Evolutionary conservation across 2,888 invertebrate species (phyloP), one percentile per base, ranked within the genome.

Genomic region (Melipona beecheii): DNA sequence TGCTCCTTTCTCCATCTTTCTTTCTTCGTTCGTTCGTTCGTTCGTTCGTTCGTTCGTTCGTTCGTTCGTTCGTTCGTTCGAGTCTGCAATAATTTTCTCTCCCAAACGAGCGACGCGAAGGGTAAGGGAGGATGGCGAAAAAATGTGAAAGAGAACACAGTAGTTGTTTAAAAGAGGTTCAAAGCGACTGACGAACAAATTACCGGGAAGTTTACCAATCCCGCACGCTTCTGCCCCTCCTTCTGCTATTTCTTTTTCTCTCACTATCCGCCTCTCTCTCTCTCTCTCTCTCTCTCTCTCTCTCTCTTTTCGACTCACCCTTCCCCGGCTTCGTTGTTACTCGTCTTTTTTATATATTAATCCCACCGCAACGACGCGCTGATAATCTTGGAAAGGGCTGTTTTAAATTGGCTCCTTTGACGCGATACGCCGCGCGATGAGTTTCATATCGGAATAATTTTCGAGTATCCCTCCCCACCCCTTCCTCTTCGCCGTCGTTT

Each of bases 331-430:
- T 68, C 60, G 31, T 21, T 60, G 70, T 60, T 43, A 24, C 74
- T 81, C 78, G 72, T 75, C 81, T 80, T 87, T 86, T 87, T 87
- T 88, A 84, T 88, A 84, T 88, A 89, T 89, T 89, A 89, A 89
- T 89, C 87, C 87, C 87, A 81, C 86, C 88, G 85, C 87, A 90
- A 87, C 86, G 87, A 87, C 86, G 87, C 89, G 85, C 89, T 88
- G 92, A 92, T 93, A 93, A 93, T 94, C 93, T 93, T 92, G 93
- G 92, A 93, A 93, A 93, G 92, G 94, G 92, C 92, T 93, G 93
- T 91, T 94, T 94, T 94, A 94, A 94, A 94, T 94, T 94, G 94
- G 93, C 91, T 94, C 91, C 94, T 94, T 94, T 94, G 94, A 94
- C 92, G 92, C 92, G 88, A 91, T 91, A 91, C 90, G 83, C 89